phyloP scores from a whole-genome alignment of 1,140 invertebrate species.

The Choristoneura fumiferana region DNA sequence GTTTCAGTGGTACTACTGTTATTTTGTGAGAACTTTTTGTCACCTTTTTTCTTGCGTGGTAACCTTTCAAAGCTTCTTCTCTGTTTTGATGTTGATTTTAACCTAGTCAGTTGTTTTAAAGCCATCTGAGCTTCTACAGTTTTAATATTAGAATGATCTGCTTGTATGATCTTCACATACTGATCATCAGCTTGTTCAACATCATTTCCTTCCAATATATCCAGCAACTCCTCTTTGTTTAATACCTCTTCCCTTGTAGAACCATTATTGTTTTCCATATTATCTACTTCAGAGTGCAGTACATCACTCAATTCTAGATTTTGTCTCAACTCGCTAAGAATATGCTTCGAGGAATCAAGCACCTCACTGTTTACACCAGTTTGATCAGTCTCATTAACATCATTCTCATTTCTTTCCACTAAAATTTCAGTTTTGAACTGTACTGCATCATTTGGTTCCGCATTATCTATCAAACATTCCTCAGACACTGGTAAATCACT shows the following conservation, averaged over 20 bases:
- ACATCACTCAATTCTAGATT: slow-evolving; percentile 67
- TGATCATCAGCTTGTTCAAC: slow-evolving; percentile 28
- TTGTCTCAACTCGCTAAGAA: slow-evolving; percentile 56
- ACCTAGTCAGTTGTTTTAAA: slow-evolving; percentile 44
- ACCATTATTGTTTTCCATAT: slow-evolving; percentile 60
- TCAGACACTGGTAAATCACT: not conserved
- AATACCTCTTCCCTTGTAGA: slow-evolving; percentile 57
- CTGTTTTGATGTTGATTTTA: slow-evolving; percentile 26
- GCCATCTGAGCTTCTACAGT: slow-evolving; percentile 49
- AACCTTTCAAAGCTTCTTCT: slow-evolving; percentile 26
- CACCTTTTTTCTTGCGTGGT: slow-evolving; percentile 18
- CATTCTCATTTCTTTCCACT: slow-evolving; percentile 55
- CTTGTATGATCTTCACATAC: not conserved
- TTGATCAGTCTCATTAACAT: slow-evolving; percentile 23
- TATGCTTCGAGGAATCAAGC: slow-evolving; percentile 43
- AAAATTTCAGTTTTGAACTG: slow-evolving; percentile 65
- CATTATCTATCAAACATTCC: slow-evolving; percentile 28
- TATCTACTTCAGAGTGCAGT: slow-evolving; percentile 50
- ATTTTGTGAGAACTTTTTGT: slow-evolving; percentile 20
- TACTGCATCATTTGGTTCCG: slow-evolving; percentile 43
- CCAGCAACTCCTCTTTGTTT: slow-evolving; percentile 68
- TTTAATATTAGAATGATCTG: slow-evolving; percentile 22
- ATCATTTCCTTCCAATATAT: slow-evolving; percentile 71
- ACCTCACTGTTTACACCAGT: slow-evolving; percentile 15
- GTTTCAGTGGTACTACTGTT: not conserved